Evolutionary conservation across 2,113 vertebrate species (phyloP), one percentile per base, ranked within the genome.

Genomic region (Sardina pilchardus): DNA sequence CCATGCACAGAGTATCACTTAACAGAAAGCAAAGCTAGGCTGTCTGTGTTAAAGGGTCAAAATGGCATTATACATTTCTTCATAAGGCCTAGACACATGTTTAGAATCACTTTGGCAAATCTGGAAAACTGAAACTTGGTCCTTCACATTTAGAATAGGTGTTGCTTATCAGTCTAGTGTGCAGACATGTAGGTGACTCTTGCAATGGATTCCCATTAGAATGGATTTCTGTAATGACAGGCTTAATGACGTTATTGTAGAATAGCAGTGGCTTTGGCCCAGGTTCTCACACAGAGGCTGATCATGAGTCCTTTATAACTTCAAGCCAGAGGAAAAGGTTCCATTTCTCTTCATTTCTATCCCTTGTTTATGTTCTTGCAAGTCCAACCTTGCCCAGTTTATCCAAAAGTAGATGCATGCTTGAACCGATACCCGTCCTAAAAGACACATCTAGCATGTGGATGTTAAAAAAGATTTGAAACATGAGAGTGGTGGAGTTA

Each of bases 401-500:
- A 71, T 30, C 26, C 34, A 2, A 9, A 78, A 78, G 36, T 78
- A 78, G 71, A 78, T 34, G 71, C 71, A 34, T 78, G 34, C 71
- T 78, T 78, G 17, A 78, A 36, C 30, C 36, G 71, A 78, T 78
- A 78, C 71, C 71, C 71, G 36, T 78, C 26, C 16, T 78, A 39
- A 78, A 78, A 78, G 71, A 78, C 34, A 78, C 14, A 78, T 78
- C 71, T 14, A 36, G 34, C 34, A 17, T 17, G 30, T 14, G 71
- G 34, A 78, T 17, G 34, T 78, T 78, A 14, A 78, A 78, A 78
- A 78, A 78, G 71, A 17, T 34, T 36, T 78, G 71, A 78, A 78
- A 78, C 71, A 78, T 78, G 71, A 78, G 26, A 78, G 71, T 34
- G 36, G 71, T 30, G 34, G 71, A 78, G 71, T 78, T 78, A 14